Base-by-base conservation (phyloP, 1,140 invertebrate species). In the Monomorium pharaonis region DNA sequence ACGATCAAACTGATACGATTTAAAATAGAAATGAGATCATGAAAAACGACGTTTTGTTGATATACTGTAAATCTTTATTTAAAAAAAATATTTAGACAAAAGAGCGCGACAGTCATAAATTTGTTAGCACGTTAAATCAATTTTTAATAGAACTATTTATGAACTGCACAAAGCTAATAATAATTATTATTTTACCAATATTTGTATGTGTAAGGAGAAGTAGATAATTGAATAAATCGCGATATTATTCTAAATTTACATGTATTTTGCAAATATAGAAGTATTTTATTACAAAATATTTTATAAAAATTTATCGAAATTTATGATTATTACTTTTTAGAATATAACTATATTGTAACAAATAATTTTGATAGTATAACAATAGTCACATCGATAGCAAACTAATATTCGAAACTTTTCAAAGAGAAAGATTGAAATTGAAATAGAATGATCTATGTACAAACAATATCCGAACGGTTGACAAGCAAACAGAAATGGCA, bases 391-490 rank as follows among this genome's bases (percentile, higher is more conserved):
- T 18, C 10, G 7, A 6, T 7, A 62, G 37, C 33, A 77, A 47
- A 30, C 5, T 12, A n/a, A n/a, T 77, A 37, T 30, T 42, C 18
- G 24, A 44, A 77, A 77, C 18, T 63, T 63, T 77, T 33, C 30
- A 5, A 56, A 24, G n/a, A 16, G 37, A 47, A 63, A 10, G n/a
- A 37, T 44, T 56, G 63, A 54, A 24, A 27, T 67, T 67, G 77
- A 80, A 74, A 42, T 37, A 54, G n/a, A 54, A 67, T 51, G 62
- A 80, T 56, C 10, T 27, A 51, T 21, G 14, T 37, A 65, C 58
- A 78, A 78, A 65, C 62, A 51, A 51, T 37, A 51, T 33, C n/a
- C 44, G n/a, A 51, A 80, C 60, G 54, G 62, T 44, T 80, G 76
- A 37, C 62, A 69, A 49, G 62, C 42, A 69, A 80, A 69, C 30